Conservation (phyloP, 2,113 vertebrate genomes). For the Muntiacus muntjak region DNA sequence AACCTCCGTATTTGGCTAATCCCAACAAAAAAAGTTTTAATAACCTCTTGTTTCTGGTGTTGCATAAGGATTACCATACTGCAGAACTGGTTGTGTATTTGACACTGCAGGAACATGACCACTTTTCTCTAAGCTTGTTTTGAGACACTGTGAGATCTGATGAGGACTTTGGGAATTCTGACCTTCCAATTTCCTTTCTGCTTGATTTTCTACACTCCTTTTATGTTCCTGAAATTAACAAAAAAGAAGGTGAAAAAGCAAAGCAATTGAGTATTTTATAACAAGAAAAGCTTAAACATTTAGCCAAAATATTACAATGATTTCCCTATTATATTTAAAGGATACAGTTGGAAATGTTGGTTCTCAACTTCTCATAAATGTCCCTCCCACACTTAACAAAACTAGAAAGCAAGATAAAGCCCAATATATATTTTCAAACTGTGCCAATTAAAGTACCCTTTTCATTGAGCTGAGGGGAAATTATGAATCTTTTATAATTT, state of each 20-base stretch:
- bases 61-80: constrained; percentile 94
- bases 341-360: not conserved
- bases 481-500: not conserved
- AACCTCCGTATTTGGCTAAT: not conserved
- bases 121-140: constrained; percentile 84
- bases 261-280: not conserved
- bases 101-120: constrained; percentile 84
- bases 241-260: not conserved
- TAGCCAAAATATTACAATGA: not conserved
- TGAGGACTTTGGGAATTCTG: constrained; percentile 76
- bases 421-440: constrained; percentile 16
- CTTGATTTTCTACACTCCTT: constrained; percentile 77
- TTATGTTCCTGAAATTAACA: constrained; percentile 84
- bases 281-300: not conserved
- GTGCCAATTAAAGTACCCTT: not conserved
- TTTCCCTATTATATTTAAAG: not conserved
- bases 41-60: constrained; percentile 87
- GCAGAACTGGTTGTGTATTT: constrained; percentile 86
- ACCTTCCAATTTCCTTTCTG: constrained; percentile 81
- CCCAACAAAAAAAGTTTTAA: not conserved
- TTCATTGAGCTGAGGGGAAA: not conserved
- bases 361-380: not conserved
- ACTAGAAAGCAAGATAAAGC: not conserved
- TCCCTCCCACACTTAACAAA: not conserved
- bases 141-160: constrained; percentile 79